These are phyloP conservation scores for Platycheirus albimanus DNA, from an alignment of 2,888 invertebrate genomes.

Conservation along the genomic window DNA sequence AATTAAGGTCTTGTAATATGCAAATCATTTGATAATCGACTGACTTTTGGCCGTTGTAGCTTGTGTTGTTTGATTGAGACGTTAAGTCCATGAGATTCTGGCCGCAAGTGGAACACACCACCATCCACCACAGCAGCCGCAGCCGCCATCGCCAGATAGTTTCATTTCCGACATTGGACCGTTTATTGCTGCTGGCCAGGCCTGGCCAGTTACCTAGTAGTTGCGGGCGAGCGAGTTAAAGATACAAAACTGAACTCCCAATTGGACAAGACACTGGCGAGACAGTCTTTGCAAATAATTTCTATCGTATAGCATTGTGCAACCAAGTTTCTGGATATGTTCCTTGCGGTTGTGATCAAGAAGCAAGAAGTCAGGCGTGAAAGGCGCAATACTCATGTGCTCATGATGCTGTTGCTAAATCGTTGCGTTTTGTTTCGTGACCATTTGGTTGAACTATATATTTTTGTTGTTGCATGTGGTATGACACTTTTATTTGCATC, in stretches of 20 bases:
- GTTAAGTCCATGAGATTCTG: constrained; percentile 55
- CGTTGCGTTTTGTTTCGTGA: constrained; percentile 65
- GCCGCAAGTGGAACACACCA: constrained; percentile 29
- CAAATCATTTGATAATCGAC: constrained; percentile 72
- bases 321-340: background rate
- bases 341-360: too few species aligned
- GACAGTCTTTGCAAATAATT: constrained; percentile 23
- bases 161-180: constrained; percentile 67
- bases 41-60: constrained; percentile 70
- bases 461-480: constrained; percentile 41
- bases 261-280: constrained; percentile 62
- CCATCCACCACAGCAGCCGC: background rate
- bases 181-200: too few species aligned
- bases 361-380: constrained; percentile 49
- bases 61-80: constrained; percentile 53
- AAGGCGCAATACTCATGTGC: too few species aligned
- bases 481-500: constrained; percentile 68
- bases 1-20: constrained; percentile 73
- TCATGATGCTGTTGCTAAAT: constrained; percentile 19
- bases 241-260: constrained; percentile 50
- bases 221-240: constrained; percentile 14
- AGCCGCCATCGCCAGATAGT: constrained; percentile 43
- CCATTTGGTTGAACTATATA: constrained; percentile 52
- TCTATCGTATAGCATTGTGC: constrained; percentile 2
- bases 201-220: too few species aligned